Conservation (phyloP, 2,113 vertebrate genomes). For the Ammodramus savannarum region DNA sequence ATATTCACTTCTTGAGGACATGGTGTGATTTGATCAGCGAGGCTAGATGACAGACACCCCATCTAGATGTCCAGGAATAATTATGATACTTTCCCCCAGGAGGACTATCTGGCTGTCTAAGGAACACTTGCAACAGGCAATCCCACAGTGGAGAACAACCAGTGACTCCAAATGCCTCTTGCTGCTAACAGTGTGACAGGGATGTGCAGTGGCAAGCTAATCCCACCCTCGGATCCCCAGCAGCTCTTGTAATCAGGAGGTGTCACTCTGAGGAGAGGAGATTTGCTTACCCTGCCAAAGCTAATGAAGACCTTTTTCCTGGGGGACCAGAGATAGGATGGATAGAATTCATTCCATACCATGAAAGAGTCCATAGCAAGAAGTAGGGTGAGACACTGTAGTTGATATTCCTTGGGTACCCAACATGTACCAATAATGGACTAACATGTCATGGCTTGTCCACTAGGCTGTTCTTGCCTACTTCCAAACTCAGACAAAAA, state of each 20-base stretch:
- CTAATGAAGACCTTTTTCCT: background rate
- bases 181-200: background rate
- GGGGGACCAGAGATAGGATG: background rate
- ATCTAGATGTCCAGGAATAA: background rate
- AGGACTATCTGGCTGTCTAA: background rate
- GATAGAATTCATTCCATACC: background rate
- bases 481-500: background rate
- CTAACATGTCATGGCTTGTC: background rate
- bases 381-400: background rate
- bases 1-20: background rate
- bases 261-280: background rate
- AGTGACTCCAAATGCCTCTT: background rate
- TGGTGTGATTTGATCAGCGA: background rate
- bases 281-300: background rate
- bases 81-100: background rate
- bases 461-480: background rate
- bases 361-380: background rate
- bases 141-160: background rate
- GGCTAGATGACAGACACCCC: background rate
- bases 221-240: background rate
- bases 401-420: fast-evolving
- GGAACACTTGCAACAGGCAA: background rate
- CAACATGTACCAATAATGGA: background rate
- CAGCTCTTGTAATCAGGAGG: background rate
- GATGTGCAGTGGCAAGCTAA: background rate